Base-by-base conservation (phyloP, 2,797 vertebrate genomes). In the Pelobates cultripes region DNA sequence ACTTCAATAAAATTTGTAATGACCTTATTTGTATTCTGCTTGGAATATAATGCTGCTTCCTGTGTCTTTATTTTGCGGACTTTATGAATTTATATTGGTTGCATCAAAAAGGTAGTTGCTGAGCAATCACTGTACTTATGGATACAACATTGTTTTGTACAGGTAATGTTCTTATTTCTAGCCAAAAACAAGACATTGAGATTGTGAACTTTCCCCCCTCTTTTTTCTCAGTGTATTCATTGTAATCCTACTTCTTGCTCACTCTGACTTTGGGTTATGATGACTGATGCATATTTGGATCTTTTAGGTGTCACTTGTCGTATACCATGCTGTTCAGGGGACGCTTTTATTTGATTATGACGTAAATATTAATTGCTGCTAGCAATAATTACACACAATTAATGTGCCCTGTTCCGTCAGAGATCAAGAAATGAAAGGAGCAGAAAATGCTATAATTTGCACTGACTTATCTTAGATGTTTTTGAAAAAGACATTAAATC, bases 401-500 rank as follows among this genome's bases (percentile, higher is more conserved):
- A 51, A 51, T 51, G 47, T 5, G 5, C 63, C 40, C 91, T 93
- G 91, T 91, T 91, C 87, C 86, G 43, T 55, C 87, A 87, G 86
- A 88, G 86, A 87, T 88, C 86, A 84, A 86, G 88, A 88, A 88
- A 83, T 88, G 89, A 51, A 51, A 87, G 86, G 87, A 85, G 90
- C 87, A 53, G 89, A 88, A 93, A n/a, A 93, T 93, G 92, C 93
- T 93, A 91, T 92, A 92, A 92, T 94, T 94, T 94, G 92, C 93
- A 94, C 93, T 94, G 92, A 94, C 91, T 90, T 91, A 92, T 91
- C 89, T 86, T 91, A 91, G 90, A 89, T 89, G 86, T 90, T 87
- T 57, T 57, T 57, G 55, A 57, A 57, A 51, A 57, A 12, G 55
- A 89, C n/a, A 90, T 85, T 86, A 88, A 76, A 64, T 69, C 42